Evolutionary conservation across 2,888 invertebrate species (phyloP).

Genomic region (Holacanthella duospinosa): DNA sequence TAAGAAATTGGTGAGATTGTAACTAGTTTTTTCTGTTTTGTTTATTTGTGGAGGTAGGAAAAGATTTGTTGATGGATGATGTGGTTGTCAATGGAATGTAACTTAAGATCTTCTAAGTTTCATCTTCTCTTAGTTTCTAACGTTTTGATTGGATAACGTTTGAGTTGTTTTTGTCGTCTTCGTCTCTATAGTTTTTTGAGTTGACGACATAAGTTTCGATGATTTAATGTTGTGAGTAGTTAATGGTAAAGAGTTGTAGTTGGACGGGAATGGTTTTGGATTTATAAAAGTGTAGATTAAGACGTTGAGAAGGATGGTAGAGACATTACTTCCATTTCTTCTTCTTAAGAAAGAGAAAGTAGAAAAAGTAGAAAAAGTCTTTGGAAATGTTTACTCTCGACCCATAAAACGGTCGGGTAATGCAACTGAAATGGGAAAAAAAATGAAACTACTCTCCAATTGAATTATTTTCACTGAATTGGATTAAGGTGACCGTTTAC

Average conservation of each 20-base stretch:
- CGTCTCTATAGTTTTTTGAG: too few relatives aligned
- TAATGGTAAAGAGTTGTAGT: not conserved
- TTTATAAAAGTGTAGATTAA: not conserved
- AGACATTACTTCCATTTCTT: not conserved
- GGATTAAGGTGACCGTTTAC: constrained; percentile 1
- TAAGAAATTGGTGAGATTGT: too few relatives aligned
- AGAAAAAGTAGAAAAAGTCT: not conserved
- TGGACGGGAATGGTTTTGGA: not conserved
- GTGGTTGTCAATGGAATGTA: too few relatives aligned
- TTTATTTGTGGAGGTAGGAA: too few relatives aligned
- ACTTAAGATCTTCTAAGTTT: too few relatives aligned
- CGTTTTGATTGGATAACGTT: too few relatives aligned
- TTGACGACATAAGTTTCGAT: not conserved
- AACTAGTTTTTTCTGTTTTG: too few relatives aligned
- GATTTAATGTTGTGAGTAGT: not conserved
- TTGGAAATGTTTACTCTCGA: not conserved
- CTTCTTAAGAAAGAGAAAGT: not conserved
- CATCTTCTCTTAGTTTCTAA: too few relatives aligned
- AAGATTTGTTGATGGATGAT: too few relatives aligned
- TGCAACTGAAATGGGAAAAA: not conserved
- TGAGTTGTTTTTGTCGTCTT: too few relatives aligned
- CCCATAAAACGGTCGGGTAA: not conserved
- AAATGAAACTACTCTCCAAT: not conserved
- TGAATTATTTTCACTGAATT: constrained; percentile 4
- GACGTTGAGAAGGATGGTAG: not conserved